Base-by-base conservation (phyloP, 2,113 vertebrate genomes). In the Poecilia latipinna region DNA sequence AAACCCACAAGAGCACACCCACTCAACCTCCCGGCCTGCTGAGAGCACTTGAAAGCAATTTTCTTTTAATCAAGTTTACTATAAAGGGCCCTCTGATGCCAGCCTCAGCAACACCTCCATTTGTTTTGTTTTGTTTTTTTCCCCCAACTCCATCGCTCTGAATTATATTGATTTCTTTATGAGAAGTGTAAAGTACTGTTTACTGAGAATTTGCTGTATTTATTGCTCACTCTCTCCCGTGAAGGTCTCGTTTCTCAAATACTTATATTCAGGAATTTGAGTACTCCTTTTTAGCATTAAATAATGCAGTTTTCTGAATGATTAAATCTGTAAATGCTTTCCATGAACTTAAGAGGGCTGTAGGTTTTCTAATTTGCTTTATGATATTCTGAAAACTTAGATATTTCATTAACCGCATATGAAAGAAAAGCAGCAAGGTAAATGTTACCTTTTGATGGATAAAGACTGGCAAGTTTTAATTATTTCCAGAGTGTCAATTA, bases 31-130 rank as follows among this genome's bases (percentile, higher is more conserved):
- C 86, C 83, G 70, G 88, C 87, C 90, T 86, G 92, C 88, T 88
- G 89, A 92, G 88, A 91, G 89, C 89, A 87, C 90, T 93, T 91
- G 89, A 92, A 93, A 92, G 89, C 91, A 93, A 92, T 93, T 92
- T 93, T 91, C 90, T 92, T 93, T 92, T 93, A 93, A 93, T 93
- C 92, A 93, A 91, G 82, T 92, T 92, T 86, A 88, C 89, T 81
- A 90, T 91, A 91, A 92, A 93, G 84, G 89, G 83, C 82, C 89
- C 89, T 90, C 87, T 91, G 91, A 90, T 86, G 89, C 89, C 90
- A 89, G 85, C 86, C 87, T 82, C 79, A 80, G 90, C 82, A 88
- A 84, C 85, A 76, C 86, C 37, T 74, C 78, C 70, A 69, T 90
- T 89, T 86, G 77, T 76, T 77, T 85, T 72, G 66, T 35, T 66